Percentiles rank a stretch among this genome's conserved stretches.
Conservation (phyloP, 2,888 invertebrate species). For the Merodon equestris region DNA sequence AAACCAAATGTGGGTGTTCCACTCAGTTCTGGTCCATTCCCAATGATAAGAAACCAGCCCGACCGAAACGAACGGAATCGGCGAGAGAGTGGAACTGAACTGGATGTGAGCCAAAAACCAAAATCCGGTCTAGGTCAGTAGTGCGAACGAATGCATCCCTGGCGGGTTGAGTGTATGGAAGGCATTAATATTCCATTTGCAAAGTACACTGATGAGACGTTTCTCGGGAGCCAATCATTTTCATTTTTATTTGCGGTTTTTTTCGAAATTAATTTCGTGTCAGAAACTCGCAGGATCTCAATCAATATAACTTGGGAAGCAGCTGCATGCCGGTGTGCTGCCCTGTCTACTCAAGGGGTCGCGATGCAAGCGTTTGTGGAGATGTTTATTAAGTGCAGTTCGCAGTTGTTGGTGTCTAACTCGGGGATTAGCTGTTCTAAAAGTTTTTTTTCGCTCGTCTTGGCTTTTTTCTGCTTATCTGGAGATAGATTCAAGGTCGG, state of each 20-base stretch:
- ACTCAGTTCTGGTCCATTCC: constrained; percentile 11
- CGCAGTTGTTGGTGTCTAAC: constrained; percentile 4
- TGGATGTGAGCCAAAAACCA: constrained; percentile 2
- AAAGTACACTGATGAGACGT: constrained; percentile 36
- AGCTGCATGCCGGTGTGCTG: neutral
- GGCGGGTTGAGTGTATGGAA: constrained; percentile 20
- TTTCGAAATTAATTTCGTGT: constrained; percentile 44
- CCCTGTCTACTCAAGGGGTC: too few relatives aligned
- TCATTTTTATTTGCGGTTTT: too few relatives aligned
- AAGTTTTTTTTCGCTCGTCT: constrained; percentile 4
- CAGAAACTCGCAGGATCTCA: constrained; percentile 15
- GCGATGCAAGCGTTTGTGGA: constrained; percentile 7
- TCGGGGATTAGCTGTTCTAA: constrained; percentile 28
- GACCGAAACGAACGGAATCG: neutral
- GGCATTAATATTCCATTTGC: constrained; percentile 56
- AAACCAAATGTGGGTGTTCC: neutral
- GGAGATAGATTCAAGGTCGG: constrained; percentile 26
- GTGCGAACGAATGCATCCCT: constrained; percentile 52
- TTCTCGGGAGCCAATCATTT: constrained; percentile 33
- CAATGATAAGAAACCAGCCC: constrained; percentile 34
- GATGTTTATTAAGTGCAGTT: constrained; percentile 27
- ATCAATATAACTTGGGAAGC: constrained; percentile 31
- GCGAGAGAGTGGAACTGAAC: constrained; percentile 17
- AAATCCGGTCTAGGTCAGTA: constrained; percentile 64
- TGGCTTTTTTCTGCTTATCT: neutral